These are phyloP conservation scores for Oncorhynchus mykiss DNA, from an alignment of 2,113 vertebrate species.

Conservation along the genomic window DNA sequence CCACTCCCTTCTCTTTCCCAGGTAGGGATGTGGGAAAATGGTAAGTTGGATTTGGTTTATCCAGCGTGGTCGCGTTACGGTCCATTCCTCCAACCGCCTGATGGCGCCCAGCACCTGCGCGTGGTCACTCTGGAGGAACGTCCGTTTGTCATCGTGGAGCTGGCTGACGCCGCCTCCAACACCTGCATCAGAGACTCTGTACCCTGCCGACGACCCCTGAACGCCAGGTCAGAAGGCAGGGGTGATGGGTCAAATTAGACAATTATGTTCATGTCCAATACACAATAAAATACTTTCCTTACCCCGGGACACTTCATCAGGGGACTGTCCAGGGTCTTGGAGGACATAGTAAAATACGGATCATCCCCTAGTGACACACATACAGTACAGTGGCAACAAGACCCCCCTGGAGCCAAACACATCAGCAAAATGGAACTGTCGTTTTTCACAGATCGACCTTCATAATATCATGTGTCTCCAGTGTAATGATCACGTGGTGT, in stretches of 20 bases:
- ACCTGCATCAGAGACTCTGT: conserved; percentile 94
- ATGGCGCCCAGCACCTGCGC: conserved; percentile 86
- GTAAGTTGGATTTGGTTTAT: conserved; percentile 82
- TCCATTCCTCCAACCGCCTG: conserved; percentile 87
- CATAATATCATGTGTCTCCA: too few relatives aligned
- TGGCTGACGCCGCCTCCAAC: conserved; percentile 84
- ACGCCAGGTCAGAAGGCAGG: conserved; percentile 76
- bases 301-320: too few relatives aligned
- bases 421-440: too few relatives aligned
- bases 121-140: conserved; percentile 94
- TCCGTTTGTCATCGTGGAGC: conserved; percentile 94
- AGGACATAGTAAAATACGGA: too few relatives aligned
- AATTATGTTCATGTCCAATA: not conserved
- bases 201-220: conserved; percentile 88
- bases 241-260: not conserved
- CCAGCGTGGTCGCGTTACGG: conserved; percentile 90
- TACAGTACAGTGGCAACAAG: too few relatives aligned
- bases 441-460: too few relatives aligned
- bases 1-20: conserved; percentile 58
- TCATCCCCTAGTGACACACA: too few relatives aligned
- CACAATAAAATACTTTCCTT: too few relatives aligned
- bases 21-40: conserved; percentile 95
- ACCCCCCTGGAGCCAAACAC: too few relatives aligned
- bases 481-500: too few relatives aligned
- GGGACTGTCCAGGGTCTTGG: too few relatives aligned